Conservation (phyloP, 2,113 vertebrate species). For the Festucalex cinctus region DNA sequence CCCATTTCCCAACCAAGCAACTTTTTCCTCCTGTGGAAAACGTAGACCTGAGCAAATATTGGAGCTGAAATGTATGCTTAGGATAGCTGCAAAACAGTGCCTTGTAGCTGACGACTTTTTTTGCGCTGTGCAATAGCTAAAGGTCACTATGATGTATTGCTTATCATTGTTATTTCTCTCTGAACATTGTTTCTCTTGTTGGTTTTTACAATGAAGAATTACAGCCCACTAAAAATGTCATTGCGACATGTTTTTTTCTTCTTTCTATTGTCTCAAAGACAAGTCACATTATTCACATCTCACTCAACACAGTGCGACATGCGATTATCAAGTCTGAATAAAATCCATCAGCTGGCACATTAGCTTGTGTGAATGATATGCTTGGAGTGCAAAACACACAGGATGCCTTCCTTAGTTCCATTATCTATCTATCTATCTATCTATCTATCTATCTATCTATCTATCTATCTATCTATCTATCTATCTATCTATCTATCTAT, state of each 20-base stretch:
- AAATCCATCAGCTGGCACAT: not conserved
- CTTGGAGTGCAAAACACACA: no score
- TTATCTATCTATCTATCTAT: no score
- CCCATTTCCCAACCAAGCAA: not conserved
- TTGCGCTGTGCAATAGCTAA: constrained; percentile 2
- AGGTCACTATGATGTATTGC: constrained; percentile 8
- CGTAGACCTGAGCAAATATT: not conserved
- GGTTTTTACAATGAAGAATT: not conserved
- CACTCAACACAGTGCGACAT: constrained; percentile 44
- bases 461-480: no score
- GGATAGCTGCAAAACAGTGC: not conserved
- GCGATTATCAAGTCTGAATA: constrained; percentile 41
- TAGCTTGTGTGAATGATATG: not conserved
- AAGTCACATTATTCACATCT: constrained; percentile 56
- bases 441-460: no score
- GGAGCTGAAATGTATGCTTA: not conserved
- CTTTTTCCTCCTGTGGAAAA: not conserved
- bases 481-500: no score
- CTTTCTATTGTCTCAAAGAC: constrained; percentile 41
- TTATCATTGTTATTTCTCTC: constrained; percentile 13
- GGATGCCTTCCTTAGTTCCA: no score
- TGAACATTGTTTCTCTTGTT: constrained; percentile 5
- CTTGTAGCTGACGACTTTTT: not conserved
- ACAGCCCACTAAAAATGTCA: not conserved
- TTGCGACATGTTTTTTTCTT: constrained; percentile 17